phyloP scores from a whole-genome alignment of 1,140 invertebrate species.

The Drosophila albomicans region DNA sequence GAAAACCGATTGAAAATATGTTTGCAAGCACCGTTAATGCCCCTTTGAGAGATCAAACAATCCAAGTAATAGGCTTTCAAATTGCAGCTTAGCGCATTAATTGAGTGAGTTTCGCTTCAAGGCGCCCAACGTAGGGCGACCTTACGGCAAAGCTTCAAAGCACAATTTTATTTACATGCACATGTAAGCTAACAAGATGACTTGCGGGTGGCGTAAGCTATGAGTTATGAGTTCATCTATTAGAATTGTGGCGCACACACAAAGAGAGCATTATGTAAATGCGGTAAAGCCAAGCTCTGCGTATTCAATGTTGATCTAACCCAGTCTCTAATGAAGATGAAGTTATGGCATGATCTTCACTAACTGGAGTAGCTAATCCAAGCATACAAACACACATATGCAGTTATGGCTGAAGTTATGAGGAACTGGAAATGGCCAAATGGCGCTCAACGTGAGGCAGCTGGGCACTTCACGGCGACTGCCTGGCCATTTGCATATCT shows the following conservation, averaged over 20 bases:
- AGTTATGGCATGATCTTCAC: not conserved
- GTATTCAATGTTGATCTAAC: not conserved
- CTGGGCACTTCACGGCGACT: conserved; percentile 10
- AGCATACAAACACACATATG: too few species aligned
- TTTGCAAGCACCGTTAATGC: conserved; percentile 2
- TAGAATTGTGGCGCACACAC: too few species aligned
- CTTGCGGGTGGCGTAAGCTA: too few species aligned
- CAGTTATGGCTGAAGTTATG: conserved; percentile 5
- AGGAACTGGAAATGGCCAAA: not conserved
- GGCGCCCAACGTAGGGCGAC: not conserved
- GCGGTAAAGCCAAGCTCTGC: too few species aligned
- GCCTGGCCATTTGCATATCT: conserved; percentile 67
- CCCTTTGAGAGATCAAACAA: not conserved
- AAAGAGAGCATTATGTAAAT: too few species aligned
- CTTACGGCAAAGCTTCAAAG: too few species aligned
- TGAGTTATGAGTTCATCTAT: too few species aligned
- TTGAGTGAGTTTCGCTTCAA: not conserved
- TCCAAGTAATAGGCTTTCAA: conserved; percentile 1
- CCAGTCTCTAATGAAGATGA: not conserved
- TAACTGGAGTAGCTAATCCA: not conserved
- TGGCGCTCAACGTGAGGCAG: conserved; percentile 21
- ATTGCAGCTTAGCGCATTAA: not conserved
- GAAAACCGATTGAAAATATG: conserved; percentile 42
- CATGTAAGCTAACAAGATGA: too few species aligned
- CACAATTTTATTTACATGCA: too few species aligned